Evolutionary conservation across 2,888 invertebrate species (phyloP), one percentile per base, ranked within the genome.

Genomic region (Eucera pruinosa): DNA sequence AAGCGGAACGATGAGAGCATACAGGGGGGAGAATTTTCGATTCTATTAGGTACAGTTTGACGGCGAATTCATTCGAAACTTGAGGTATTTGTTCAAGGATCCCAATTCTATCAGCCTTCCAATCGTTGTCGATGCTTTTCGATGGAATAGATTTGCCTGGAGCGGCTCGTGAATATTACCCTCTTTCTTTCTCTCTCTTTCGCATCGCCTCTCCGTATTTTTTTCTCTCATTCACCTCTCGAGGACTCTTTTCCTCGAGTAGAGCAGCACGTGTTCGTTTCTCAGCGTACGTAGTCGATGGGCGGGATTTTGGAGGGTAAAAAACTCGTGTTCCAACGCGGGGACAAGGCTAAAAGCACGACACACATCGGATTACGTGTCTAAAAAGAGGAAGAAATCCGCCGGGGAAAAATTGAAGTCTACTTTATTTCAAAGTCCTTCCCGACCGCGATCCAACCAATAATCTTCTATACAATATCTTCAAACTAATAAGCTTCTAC

Each of bases 271-370:
- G 81, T 85, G 84, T 70, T 73, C 70, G 70, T 77, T 84, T 84
- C 84, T 83, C 84, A 85, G 83, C 83, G 58, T 52, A 30, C 64
- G 67, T 69, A 58, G 80, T 76, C 69, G 75, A 71, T 62, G 73
- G 68, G 67, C 67, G 41, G 83, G 83, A 85, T 83, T 85, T 83
- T 78, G 68, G 83, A 81, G 84, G 85, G 84, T 81, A 75, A 81
- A 85, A 85, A 81, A 80, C 73, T 71, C 69, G 62, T 72, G 64
- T 70, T 54, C 75, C 65, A 71, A 43, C 78, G 55, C 78, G 80
- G 78, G 82, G 81, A 85, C 85, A 72, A 66, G 76, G 79, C 79
- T 85, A 73, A 83, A 85, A 81, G 83, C 81, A 80, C 76, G 76
- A 64, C 67, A 78, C 74, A 85, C 76, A 70, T 81, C 68, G 81